These are phyloP conservation scores for Pammene aurita DNA, from an alignment of 2,888 invertebrate genomes.

Conservation along the genomic window DNA sequence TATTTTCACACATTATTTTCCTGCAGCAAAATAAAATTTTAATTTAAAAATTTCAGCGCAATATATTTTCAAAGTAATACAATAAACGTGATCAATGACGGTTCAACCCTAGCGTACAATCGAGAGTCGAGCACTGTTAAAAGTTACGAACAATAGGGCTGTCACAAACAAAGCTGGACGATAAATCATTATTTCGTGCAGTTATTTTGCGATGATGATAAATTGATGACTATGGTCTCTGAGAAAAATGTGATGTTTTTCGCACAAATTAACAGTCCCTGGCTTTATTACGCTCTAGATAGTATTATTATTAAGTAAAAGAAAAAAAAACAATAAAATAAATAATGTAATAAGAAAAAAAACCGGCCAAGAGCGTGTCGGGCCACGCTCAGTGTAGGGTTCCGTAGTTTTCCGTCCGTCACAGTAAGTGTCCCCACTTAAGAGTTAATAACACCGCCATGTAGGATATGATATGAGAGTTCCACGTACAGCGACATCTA, in stretches of 20 bases:
- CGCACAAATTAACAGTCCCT: too few relatives aligned
- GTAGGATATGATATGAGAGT: too few relatives aligned
- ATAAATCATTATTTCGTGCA: slow-evolving; percentile 19
- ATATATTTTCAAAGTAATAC: slow-evolving; percentile 7
- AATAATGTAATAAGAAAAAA: too few relatives aligned
- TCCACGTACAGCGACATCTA: too few relatives aligned
- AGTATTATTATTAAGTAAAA: too few relatives aligned
- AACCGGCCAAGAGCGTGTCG: too few relatives aligned
- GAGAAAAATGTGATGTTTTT: slow-evolving; percentile 1
- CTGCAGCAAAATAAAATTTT: neutral
- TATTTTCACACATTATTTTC: neutral
- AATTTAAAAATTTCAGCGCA: neutral
- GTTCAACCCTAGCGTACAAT: slow-evolving; percentile 26
- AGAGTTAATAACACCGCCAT: too few relatives aligned
- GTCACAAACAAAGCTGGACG: slow-evolving; percentile 17
- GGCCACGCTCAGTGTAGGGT: too few relatives aligned
- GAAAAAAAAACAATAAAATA: too few relatives aligned
- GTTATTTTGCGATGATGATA: slow-evolving; percentile 28
- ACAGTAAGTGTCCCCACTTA: too few relatives aligned
- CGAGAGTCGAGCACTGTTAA: slow-evolving; percentile 19
- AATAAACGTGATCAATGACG: slow-evolving; percentile 10
- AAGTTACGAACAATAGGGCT: slow-evolving; percentile 31
- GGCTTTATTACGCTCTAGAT: too few relatives aligned
- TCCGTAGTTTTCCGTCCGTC: too few relatives aligned
- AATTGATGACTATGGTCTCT: slow-evolving; percentile 16